These are phyloP conservation scores for Lacerta agilis DNA, from an alignment of 2,797 vertebrate species.

Conservation along the genomic window DNA sequence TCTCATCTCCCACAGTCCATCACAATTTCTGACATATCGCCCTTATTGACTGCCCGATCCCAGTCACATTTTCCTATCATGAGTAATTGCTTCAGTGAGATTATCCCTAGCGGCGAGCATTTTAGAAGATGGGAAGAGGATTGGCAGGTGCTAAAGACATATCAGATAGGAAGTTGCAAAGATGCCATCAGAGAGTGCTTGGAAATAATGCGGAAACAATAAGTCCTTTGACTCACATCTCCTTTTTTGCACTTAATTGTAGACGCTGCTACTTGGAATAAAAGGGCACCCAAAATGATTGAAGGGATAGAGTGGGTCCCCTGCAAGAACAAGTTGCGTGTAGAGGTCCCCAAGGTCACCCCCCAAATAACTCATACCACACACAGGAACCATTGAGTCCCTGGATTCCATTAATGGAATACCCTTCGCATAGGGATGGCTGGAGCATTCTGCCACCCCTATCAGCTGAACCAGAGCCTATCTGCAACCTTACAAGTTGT, in stretches of 20 bases:
- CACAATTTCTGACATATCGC: conserved; percentile 23
- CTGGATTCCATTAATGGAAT: too few species aligned
- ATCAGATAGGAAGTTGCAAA: neutral
- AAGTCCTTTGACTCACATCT: neutral
- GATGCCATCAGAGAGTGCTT: neutral
- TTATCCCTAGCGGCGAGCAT: neutral
- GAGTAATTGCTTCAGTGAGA: neutral
- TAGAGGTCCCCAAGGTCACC: too few species aligned
- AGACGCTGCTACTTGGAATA: too few species aligned
- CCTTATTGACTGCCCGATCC: neutral
- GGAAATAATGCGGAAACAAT: neutral
- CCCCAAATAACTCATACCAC: too few species aligned
- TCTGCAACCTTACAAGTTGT: too few species aligned
- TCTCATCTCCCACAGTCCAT: neutral
- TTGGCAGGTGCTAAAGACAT: neutral
- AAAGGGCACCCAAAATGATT: too few species aligned
- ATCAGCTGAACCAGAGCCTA: too few species aligned
- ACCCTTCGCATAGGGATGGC: too few species aligned
- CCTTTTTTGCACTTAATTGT: neutral
- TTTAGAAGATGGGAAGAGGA: neutral
- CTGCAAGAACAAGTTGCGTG: too few species aligned
- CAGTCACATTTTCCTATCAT: conserved; percentile 6
- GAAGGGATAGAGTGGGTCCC: neutral
- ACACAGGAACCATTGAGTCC: too few species aligned
- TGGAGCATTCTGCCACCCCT: too few species aligned